Conservation (phyloP, 2,797 vertebrate genomes). For the Oreochromis grahami region DNA sequence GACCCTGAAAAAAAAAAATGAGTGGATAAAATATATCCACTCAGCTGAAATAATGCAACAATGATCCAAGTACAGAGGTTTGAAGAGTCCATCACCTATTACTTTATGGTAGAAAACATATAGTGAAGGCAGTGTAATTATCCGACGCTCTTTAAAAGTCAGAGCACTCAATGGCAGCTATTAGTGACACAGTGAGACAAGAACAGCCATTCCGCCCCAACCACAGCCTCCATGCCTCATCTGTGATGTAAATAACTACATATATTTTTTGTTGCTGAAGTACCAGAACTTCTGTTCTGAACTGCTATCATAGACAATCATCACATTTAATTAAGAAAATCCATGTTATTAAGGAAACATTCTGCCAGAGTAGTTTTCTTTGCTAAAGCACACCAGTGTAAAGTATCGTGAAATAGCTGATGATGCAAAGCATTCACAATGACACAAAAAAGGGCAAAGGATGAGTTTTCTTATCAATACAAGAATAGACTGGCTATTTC, state of each 20-base stretch:
- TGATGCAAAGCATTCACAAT: not conserved
- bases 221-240: constrained; percentile 6
- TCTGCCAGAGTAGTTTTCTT: not conserved
- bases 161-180: constrained; percentile 5
- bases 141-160: not conserved
- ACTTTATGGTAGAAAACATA: not conserved
- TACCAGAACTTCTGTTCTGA: not conserved
- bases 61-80: not conserved
- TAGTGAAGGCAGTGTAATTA: constrained; percentile 27
- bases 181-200: constrained; percentile 28
- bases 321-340: not conserved
- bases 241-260: not conserved
- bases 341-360: not conserved
- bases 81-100: not conserved
- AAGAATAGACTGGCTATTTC: not conserved
- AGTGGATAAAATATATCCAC: not conserved
- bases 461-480: not conserved
- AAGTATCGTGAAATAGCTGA: not conserved
- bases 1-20: not conserved
- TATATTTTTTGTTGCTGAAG: not conserved
- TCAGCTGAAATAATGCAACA: not conserved
- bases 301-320: not conserved
- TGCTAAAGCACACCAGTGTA: not conserved
- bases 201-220: not conserved
- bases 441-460: not conserved